These are phyloP conservation scores for Tragopan temminckii DNA, from an alignment of 2,797 vertebrate species.

Conservation along the genomic window DNA sequence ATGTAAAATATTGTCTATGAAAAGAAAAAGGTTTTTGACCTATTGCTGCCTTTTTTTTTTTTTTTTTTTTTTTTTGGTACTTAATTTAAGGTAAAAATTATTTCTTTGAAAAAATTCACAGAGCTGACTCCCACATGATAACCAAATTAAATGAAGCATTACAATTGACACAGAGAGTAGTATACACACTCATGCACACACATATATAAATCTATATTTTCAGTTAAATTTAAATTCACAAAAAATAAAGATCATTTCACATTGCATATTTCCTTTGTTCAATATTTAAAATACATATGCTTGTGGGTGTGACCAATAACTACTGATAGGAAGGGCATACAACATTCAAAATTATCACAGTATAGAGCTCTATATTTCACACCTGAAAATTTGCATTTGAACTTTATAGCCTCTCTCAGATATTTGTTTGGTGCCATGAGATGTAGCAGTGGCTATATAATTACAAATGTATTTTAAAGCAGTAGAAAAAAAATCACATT, in stretches of 20 bases:
- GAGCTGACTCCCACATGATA: not conserved
- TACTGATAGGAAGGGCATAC: not conserved
- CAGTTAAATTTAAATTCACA: not conserved
- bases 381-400: not conserved
- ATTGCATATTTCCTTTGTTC: not conserved
- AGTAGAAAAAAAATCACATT: not conserved
- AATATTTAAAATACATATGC: not conserved
- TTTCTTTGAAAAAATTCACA: not conserved
- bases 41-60: not conserved
- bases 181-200: not conserved
- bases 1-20: no score
- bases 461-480: not conserved
- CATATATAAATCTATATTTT: not conserved
- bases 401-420: not conserved
- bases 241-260: not conserved
- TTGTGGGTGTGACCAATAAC: not conserved
- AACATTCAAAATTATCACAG: not conserved
- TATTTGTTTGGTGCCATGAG: not conserved
- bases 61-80: not conserved
- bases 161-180: not conserved
- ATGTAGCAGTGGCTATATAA: not conserved
- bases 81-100: not conserved
- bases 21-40: not conserved
- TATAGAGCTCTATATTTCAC: not conserved
- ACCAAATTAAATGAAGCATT: not conserved